Conservation (phyloP, 1,140 invertebrate species). For the Eueides isabella region DNA sequence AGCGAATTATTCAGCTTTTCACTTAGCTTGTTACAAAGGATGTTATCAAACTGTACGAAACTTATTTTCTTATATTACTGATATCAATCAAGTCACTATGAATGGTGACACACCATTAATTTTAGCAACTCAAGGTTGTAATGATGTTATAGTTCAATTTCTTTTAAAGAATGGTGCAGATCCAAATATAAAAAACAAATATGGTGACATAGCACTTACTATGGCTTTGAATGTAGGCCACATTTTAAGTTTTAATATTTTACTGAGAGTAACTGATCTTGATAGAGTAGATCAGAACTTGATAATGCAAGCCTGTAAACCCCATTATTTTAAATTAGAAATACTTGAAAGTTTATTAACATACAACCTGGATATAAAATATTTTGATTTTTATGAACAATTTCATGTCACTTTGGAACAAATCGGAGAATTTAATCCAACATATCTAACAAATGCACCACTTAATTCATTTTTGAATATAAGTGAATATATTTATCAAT, state of each 20-base stretch:
- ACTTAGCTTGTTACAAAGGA: slow-evolving; percentile 81
- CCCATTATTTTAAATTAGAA: slow-evolving; percentile 73
- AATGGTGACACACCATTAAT: slow-evolving; percentile 71
- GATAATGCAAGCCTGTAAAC: slow-evolving; percentile 72
- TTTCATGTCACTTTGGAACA: slow-evolving; percentile 64
- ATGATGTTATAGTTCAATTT: slow-evolving; percentile 63
- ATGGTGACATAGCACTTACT: slow-evolving; percentile 62
- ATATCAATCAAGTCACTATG: slow-evolving; percentile 66
- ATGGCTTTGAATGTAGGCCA: slow-evolving; percentile 62
- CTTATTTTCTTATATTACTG: slow-evolving; percentile 65
- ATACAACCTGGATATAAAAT: slow-evolving; percentile 69
- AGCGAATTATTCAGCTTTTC: slow-evolving; percentile 82
- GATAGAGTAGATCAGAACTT: slow-evolving; percentile 65
- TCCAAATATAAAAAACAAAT: slow-evolving; percentile 61
- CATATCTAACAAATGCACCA: slow-evolving; percentile 65
- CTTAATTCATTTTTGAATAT: slow-evolving; percentile 74
- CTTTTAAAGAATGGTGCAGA: slow-evolving; percentile 71
- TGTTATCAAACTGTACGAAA: slow-evolving; percentile 57
- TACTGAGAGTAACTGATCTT: slow-evolving; percentile 61
- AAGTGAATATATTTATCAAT: slow-evolving; percentile 75
- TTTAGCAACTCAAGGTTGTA: slow-evolving; percentile 59
- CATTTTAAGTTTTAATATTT: slow-evolving; percentile 58
- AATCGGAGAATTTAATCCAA: slow-evolving; percentile 58
- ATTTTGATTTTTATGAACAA: slow-evolving; percentile 66
- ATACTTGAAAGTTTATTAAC: slow-evolving; percentile 66